Evolutionary conservation across 2,113 vertebrate genomes (phyloP).

Genomic region (Excalfactoria chinensis): DNA sequence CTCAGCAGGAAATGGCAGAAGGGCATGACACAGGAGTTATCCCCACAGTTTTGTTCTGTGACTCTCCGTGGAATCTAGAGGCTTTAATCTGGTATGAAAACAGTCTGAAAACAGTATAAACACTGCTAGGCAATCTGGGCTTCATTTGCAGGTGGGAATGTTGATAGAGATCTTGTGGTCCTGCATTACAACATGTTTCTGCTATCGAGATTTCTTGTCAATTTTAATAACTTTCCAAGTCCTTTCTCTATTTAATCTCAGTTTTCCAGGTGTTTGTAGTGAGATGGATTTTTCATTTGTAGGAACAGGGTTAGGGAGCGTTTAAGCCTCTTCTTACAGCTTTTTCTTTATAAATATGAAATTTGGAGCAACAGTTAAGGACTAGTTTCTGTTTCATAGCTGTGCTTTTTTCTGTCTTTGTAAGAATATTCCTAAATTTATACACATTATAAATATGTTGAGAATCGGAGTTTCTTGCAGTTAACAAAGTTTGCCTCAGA

Average conservation of each 20-base stretch:
- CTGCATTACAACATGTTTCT: neutral
- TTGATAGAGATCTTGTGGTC: neutral
- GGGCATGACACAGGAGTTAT: neutral
- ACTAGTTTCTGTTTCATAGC: neutral
- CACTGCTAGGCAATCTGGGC: accelerated
- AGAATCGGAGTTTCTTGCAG: neutral
- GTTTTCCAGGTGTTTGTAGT: neutral
- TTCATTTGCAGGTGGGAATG: neutral
- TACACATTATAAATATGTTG: neutral
- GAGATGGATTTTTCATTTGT: neutral
- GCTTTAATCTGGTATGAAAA: neutral
- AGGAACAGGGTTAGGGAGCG: accelerated
- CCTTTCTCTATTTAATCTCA: neutral
- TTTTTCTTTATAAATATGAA: neutral
- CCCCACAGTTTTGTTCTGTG: neutral
- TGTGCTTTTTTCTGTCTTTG: neutral
- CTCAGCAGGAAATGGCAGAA: accelerated
- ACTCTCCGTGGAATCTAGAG: neutral
- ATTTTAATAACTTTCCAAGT: neutral
- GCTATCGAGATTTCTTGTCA: neutral
- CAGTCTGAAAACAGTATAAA: neutral
- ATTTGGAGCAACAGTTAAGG: neutral
- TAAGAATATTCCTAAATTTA: neutral
- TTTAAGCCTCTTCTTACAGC: neutral
- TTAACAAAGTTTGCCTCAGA: neutral